Evolutionary conservation across 2,888 invertebrate genomes (phyloP).

Genomic region (Nomada ferruginata): DNA sequence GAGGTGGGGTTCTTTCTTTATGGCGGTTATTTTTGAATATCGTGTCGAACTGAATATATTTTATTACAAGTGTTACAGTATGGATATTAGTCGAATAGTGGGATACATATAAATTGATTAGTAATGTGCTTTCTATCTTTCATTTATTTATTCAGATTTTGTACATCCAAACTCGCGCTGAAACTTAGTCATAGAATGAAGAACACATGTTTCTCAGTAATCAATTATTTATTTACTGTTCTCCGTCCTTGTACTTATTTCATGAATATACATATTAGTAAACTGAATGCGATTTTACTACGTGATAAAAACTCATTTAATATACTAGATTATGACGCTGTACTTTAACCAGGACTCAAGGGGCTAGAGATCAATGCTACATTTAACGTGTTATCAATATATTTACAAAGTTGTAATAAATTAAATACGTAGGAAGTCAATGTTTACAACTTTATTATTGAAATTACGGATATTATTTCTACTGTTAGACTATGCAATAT

Average conservation of each 20-base stretch:
- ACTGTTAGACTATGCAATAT: constrained; percentile 9
- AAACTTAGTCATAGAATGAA: neutral
- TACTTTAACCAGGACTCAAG: neutral
- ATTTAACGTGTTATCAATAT: constrained; percentile 63
- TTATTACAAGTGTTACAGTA: too few species aligned
- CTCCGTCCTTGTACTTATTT: neutral
- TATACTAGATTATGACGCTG: neutral
- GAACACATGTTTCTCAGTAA: constrained; percentile 12
- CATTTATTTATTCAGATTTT: neutral
- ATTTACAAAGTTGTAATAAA: constrained; percentile 78
- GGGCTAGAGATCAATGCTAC: neutral
- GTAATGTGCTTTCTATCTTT: too few species aligned
- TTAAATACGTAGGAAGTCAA: constrained; percentile 56
- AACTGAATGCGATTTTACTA: too few species aligned
- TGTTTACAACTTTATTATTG: constrained; percentile 26
- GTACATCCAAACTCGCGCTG: neutral
- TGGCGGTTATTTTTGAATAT: too few species aligned
- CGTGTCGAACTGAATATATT: too few species aligned
- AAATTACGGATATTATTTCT: constrained; percentile 2
- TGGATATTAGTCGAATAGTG: too few species aligned
- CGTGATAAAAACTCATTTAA: neutral
- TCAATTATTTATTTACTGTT: constrained; percentile 19
- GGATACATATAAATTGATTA: too few species aligned
- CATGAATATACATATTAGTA: too few species aligned
- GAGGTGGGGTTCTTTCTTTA: too few species aligned